Conservation (phyloP, 2,113 vertebrate genomes). For the Rhabdomys dilectus region DNA sequence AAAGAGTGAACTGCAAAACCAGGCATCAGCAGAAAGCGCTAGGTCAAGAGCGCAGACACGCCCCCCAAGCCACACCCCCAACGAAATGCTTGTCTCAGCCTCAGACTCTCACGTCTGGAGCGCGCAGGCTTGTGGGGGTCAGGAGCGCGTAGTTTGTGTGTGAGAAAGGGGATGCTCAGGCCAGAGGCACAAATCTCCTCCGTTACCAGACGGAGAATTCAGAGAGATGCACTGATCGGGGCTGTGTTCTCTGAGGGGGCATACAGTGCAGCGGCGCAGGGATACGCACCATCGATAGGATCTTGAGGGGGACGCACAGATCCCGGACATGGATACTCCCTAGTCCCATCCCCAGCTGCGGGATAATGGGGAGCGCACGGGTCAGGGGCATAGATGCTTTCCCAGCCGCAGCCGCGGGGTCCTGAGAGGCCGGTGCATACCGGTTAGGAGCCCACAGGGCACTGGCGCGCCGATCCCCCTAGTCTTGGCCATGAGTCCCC, state of each 20-base stretch:
- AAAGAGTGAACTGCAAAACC: background rate
- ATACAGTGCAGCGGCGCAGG: background rate
- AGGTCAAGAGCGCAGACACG: accelerated
- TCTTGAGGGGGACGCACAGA: background rate
- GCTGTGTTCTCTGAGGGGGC: too few species aligned
- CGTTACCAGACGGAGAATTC: background rate
- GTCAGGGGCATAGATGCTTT: background rate
- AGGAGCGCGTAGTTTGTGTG: background rate
- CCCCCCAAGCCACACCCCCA: background rate
- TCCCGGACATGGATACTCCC: background rate
- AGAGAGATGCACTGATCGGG: background rate
- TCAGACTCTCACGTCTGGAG: background rate
- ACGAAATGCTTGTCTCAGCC: background rate
- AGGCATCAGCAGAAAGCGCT: background rate
- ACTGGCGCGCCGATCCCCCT: background rate
- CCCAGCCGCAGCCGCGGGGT: background rate
- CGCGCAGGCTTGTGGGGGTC: too few species aligned
- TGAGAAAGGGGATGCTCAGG: background rate
- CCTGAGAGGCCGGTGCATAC: too few species aligned
- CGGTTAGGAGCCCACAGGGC: background rate
- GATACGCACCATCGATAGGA: background rate
- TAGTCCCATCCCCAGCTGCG: background rate
- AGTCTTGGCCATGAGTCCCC: background rate
- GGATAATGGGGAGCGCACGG: background rate
- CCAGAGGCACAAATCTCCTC: background rate